Percentiles rank a stretch among this genome's conserved stretches.
These are phyloP conservation scores for Cephalotes varians DNA, from an alignment of 2,888 invertebrate genomes.

Conservation along the genomic window DNA sequence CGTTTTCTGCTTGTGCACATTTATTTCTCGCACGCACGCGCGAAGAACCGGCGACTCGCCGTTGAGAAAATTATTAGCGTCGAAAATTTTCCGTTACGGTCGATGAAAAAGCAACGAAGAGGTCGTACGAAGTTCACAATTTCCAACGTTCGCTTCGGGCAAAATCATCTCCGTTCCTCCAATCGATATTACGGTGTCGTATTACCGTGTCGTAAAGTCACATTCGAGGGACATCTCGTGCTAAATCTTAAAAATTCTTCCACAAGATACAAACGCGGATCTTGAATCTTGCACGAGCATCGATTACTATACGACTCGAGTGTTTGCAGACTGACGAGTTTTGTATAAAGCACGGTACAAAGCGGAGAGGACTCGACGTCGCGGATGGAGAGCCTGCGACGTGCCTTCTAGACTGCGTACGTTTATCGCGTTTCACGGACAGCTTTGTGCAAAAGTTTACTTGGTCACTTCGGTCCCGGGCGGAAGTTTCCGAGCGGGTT, in stretches of 20 bases:
- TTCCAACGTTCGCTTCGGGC: background rate
- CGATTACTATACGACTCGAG: constrained; percentile 13
- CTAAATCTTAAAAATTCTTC: background rate
- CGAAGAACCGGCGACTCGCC: too few relatives aligned
- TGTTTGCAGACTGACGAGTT: constrained; percentile 14
- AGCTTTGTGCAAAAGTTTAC: constrained; percentile 50
- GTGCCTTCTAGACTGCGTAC: constrained; percentile 36
- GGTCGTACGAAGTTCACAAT: background rate
- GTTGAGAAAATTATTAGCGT: constrained; percentile 30
- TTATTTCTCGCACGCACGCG: constrained; percentile 9
- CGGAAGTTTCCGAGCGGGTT: constrained; percentile 28
- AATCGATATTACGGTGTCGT: background rate
- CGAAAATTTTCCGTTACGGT: constrained; percentile 18
- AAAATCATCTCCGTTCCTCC: too few relatives aligned
- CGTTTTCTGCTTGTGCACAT: constrained; percentile 51
- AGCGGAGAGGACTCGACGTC: constrained; percentile 4
- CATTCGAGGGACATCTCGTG: background rate
- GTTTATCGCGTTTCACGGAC: constrained; percentile 47
- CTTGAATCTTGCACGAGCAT: background rate
- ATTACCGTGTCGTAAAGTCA: too few relatives aligned
- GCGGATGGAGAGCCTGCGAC: background rate
- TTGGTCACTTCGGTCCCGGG: constrained; percentile 4
- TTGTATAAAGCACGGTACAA: constrained; percentile 18
- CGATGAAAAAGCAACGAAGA: background rate
- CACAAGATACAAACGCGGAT: background rate